Base-by-base conservation (phyloP, 2,888 invertebrate genomes). In the Lissonota sp. region DNA sequence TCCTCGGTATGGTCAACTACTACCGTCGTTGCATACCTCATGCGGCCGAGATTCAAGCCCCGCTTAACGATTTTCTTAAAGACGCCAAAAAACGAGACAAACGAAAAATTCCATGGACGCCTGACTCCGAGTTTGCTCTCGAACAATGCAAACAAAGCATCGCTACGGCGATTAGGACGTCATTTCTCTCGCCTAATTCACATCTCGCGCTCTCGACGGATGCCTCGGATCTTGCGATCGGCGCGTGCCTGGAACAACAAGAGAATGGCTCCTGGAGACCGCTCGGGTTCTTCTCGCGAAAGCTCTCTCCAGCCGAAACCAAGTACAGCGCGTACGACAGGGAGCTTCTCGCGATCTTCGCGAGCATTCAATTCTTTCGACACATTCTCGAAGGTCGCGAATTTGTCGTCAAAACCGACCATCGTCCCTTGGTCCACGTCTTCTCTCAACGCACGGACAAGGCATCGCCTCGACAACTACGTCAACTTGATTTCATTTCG, bases 251-350 rank as follows among this genome's bases (percentile, higher is more conserved):
- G 1, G 75, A 88, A 63, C 85, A 88, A 63, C 26, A 51, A n/a
- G 10, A 62, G 7, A 53, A 80, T 6, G 60, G 71, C 3, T 55
- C 14, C 4, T 85, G 84, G 85, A 60, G 83, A 70, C 86, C 87
- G 4, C 78, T 88, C 0, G 81, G 63, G 8, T 88, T 87, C 62
- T 88, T 85, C 62, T 85, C 84, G 5, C 80, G 74, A 71, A 86
- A 85, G 12, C 71, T 83, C 8, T 82, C 66, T 10, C 26, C 71
- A 0, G 67, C 88, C 0, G 85, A 90, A 73, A 49, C 2, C 1
- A 87, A 84, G 26, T 90, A 88, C 80, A 83, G 84, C 58, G 75
- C 88, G 1, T 88, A 84, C 67, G 86, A 87, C 37, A 51, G 85
- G 5, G 87, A 89, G 72, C 73, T 88, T 2, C 80, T 87, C 0